phyloP scores from a whole-genome alignment of 1,140 invertebrate genomes.

The Gryon sp. region DNA sequence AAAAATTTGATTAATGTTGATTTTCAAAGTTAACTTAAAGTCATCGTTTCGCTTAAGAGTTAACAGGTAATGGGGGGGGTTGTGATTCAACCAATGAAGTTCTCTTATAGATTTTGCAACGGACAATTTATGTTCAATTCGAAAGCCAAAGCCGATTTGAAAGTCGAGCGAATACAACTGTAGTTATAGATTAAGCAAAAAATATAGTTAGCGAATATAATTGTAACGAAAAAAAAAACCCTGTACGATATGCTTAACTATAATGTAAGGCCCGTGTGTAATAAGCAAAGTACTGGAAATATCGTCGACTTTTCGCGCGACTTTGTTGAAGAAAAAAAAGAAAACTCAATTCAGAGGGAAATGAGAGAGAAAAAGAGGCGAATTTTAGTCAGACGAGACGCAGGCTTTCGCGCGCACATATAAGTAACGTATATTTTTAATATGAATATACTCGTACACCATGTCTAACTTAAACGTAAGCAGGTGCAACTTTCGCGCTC shows the following conservation, averaged over 20 bases:
- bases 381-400: constrained; percentile 28
- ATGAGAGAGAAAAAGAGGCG: too few relatives aligned
- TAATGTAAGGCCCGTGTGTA: constrained; percentile 23
- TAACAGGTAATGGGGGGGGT: too few relatives aligned
- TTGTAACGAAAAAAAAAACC: constrained; percentile 15
- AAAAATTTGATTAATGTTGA: too few relatives aligned
- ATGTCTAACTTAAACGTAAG: constrained; percentile 39
- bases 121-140: constrained; percentile 8
- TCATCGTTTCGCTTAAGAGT: too few relatives aligned
- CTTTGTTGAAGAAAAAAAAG: background rate
- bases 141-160: constrained; percentile 45
- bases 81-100: too few relatives aligned
- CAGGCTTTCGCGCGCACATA: constrained; percentile 62
- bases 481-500: constrained; percentile 37
- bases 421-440: constrained; percentile 75
- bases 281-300: too few relatives aligned
- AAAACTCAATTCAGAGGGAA: too few relatives aligned
- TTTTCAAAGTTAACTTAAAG: too few relatives aligned
- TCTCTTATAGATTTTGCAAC: too few relatives aligned
- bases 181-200: constrained; percentile 11
- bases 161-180: constrained; percentile 28
- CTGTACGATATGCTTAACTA: constrained; percentile 13
- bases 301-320: constrained; percentile 13
- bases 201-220: constrained; percentile 38
- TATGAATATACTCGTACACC: constrained; percentile 66